A percentile compares a stretch with the other conserved stretches of the same genome.
These are phyloP conservation scores for Mandrillus leucophaeus DNA, from an alignment of 2,113 vertebrate species.

Conservation along the genomic window DNA sequence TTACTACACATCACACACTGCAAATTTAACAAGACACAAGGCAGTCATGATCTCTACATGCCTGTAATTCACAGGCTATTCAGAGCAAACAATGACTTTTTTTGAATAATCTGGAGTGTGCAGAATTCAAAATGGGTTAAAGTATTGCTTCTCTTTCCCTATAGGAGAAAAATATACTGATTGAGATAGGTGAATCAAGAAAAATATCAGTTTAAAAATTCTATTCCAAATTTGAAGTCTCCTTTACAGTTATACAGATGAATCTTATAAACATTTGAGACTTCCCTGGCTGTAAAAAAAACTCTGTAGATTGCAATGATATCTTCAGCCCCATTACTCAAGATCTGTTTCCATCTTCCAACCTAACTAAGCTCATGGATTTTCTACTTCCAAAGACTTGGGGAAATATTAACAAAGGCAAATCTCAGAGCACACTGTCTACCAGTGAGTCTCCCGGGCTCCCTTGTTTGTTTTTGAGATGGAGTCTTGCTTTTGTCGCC, in stretches of 20 bases:
- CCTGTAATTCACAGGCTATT: fast-evolving
- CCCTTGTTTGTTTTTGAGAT: neutral
- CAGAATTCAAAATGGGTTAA: neutral
- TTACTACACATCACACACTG: fast-evolving
- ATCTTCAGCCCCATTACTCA: neutral
- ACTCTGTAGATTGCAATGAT: neutral
- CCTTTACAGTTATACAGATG: fast-evolving
- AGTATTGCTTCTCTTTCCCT: neutral
- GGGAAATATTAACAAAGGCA: neutral
- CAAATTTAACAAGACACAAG: fast-evolving
- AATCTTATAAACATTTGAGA: fast-evolving
- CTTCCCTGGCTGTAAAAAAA: fast-evolving
- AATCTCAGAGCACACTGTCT: neutral
- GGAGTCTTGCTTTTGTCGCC: too few relatives aligned
- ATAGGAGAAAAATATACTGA: neutral
- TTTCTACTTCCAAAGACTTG: neutral
- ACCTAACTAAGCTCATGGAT: too few relatives aligned
- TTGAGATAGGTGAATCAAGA: neutral
- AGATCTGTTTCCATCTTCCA: neutral
- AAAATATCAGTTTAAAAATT: neutral
- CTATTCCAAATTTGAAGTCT: fast-evolving
- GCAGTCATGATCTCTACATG: fast-evolving
- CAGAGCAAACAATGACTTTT: neutral
- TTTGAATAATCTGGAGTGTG: neutral
- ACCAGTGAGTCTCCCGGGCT: too few relatives aligned